Percentiles rank a stretch among this genome's conserved stretches.
Conservation (phyloP, 1,140 invertebrate genomes). For the Linepithema humile region DNA sequence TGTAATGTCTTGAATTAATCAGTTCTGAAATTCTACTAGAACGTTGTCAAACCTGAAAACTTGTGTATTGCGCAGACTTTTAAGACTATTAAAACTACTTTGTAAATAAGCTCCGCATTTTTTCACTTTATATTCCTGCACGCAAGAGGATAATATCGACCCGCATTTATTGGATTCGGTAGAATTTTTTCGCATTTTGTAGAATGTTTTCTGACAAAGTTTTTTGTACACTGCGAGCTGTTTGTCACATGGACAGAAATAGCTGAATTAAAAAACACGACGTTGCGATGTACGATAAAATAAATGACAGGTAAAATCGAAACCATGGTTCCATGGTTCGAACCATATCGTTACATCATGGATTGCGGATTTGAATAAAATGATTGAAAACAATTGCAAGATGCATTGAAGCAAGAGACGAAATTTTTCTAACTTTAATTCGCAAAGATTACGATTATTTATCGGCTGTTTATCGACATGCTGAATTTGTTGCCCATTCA, state of each 20-base stretch:
- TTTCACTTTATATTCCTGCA: background rate
- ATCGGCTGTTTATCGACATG: background rate
- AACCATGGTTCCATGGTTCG: too few relatives aligned
- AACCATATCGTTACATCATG: background rate
- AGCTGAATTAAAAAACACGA: background rate
- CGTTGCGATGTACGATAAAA: background rate
- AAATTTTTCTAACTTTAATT: conserved; percentile 11
- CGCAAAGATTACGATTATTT: background rate
- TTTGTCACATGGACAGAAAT: background rate
- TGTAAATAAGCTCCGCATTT: background rate
- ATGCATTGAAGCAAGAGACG: too few relatives aligned
- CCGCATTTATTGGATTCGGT: too few relatives aligned
- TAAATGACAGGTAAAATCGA: background rate
- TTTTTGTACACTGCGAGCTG: background rate
- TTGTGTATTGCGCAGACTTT: background rate
- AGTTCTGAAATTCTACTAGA: background rate
- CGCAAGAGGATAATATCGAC: too few relatives aligned
- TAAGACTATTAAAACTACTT: background rate
- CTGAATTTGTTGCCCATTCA: background rate
- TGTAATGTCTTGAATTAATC: conserved; percentile 16
- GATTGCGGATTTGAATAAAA: background rate
- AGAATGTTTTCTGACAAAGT: background rate
- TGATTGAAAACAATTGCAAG: background rate
- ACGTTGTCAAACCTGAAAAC: background rate
- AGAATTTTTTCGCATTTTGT: background rate